Base-by-base conservation (phyloP, 2,888 invertebrate genomes). In the Archaeoteleia sp. region DNA sequence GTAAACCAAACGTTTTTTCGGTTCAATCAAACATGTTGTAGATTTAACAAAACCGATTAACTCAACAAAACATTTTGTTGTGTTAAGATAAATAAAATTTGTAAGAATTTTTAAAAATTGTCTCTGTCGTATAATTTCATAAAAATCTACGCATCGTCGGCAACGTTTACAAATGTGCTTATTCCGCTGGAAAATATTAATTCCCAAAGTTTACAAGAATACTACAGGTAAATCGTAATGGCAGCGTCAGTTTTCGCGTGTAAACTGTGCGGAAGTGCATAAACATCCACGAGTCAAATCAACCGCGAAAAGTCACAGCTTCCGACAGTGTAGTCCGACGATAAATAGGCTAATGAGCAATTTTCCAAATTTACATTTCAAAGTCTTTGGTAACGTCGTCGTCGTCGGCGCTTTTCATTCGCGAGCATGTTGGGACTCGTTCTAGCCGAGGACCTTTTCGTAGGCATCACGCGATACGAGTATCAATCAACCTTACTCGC, bases 401-500 rank as follows among this genome's bases (percentile, higher is more conserved):
- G 39, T 8, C 14, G 34, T 9, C 9, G 10, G 35, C 35, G 37
- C 37, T 27, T 39, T 63, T 49, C 49, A 46, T 46, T 58, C 46
- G 34, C 39, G 46, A 39, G 57, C 42, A 42, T 35, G 55, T 55
- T 37, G 29, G n/a, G n/a, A n/a, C 40, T 42, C 25, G 40, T 8
- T 40, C 51, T 12, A 54, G 66, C 51, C 67, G 68, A 70, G 72
- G 69, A 74, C 74, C 75, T 75, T 80, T 76, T 72, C 57, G 58
- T 67, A 42, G 70, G 69, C 67, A 75, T 78, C 82, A 82, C 82
- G 82, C 82, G 76, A 82, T 78, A 67, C 63, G 68, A 70, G 71
- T 81, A 82, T 82, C 81, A 81, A 82, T 82, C 82, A 82, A 81
- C 66, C 55, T 61, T 30, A 49, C 53, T 62, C 65, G 48, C 60